Evolutionary conservation across 2,113 vertebrate genomes (phyloP).

Genomic region (Semicossyphus pulcher): DNA sequence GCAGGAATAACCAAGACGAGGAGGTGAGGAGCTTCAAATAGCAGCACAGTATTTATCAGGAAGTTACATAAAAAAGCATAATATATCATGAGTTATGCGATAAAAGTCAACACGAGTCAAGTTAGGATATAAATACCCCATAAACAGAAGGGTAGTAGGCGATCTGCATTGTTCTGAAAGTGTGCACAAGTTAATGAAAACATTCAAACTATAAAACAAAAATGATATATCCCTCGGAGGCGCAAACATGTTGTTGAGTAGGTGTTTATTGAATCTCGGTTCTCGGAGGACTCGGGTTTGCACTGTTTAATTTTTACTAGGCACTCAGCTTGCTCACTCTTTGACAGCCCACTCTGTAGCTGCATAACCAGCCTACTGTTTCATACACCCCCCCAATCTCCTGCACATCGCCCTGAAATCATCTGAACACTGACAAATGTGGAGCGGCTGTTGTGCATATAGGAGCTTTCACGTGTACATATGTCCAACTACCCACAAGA

Average conservation of each 20-base stretch:
- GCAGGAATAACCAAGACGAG: not conserved
- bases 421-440: constrained; percentile 54
- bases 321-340: constrained; percentile 59
- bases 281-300: constrained; percentile 38
- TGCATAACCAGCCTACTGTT: constrained; percentile 73
- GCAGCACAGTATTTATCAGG: not conserved
- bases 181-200: constrained; percentile 24
- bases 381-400: constrained; percentile 65
- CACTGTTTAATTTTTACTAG: constrained; percentile 61
- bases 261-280: constrained; percentile 54
- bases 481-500: constrained; percentile 47
- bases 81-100: constrained; percentile 14
- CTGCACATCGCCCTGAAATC: constrained; percentile 58
- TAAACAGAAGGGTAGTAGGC: constrained; percentile 6
- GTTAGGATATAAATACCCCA: not conserved
- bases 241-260: constrained; percentile 36
- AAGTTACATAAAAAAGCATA: not conserved
- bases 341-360: constrained; percentile 66
- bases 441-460: constrained; percentile 29
- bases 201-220: constrained; percentile 14
- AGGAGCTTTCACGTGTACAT: constrained; percentile 40
- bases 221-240: constrained; percentile 21
- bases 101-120: constrained; percentile 23
- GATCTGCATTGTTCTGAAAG: not conserved
- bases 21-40: not conserved